Evolutionary conservation across 2,113 vertebrate genomes (phyloP), one percentile per base, ranked within the genome.

Genomic region (Herpailurus yagouaroundi): DNA sequence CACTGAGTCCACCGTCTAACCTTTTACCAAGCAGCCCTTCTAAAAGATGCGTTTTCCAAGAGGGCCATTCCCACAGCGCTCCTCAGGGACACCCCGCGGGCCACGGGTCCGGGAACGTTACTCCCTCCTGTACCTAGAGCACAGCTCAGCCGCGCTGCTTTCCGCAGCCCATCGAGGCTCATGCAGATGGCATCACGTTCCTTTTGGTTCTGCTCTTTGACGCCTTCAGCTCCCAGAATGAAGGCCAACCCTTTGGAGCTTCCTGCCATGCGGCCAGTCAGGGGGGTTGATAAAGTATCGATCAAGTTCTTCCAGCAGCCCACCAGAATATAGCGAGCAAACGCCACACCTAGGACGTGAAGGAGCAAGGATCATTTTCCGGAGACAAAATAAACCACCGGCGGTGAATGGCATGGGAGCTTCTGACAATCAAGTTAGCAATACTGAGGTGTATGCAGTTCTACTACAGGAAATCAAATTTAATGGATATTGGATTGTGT

Each of bases 291-390:
- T 95, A 99, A 98, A 2, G 99, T 99, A 60, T 99, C 99, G 1
- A 99, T 99, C 98, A 99, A 97, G 98, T 99, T 99, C 98, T 99
- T 99, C 99, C 99, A 99, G 98, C 99, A 99, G 55, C 99, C 99
- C 0, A 99, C 99, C 97, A 99, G 99, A 98, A 99, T 99, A 96
- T 99, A 99, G 91, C 99, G 99, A 3, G 99, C 99, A 98, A 99
- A 99, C 19, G 99, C 99, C 50, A 99, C 98, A 76, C 99, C 99
- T 99, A 91, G n/a, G 96, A 80, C 1, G 50, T 27, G 48, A 97
- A 98, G 95, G 55, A 23, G 3, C 0, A 0, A 19, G 27, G 50
- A 73, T 97, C 31, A 45, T 27, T 71, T 81, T 92, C 18, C 4
- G 15, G 60, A 79, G 84, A 97, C 71, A 74, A n/a, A 74, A 36